phyloP scores from a whole-genome alignment of 2,113 vertebrate species.

The Clarias gariepinus region DNA sequence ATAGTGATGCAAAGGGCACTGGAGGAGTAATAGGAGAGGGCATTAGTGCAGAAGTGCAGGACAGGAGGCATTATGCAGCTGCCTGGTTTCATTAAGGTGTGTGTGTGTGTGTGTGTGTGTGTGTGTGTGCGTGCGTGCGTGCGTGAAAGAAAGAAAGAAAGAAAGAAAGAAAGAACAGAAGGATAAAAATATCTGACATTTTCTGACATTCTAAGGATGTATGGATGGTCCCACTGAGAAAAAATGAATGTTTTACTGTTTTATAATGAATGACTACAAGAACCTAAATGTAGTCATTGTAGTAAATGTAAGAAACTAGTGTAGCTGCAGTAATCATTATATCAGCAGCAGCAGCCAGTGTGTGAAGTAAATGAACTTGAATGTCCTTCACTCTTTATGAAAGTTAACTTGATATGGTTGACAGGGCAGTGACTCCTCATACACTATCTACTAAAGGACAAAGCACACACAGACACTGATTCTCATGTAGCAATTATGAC shows the following conservation, averaged over 20 bases:
- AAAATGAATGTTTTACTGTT: not conserved
- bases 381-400: not conserved
- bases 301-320: no score
- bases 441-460: conserved; percentile 1
- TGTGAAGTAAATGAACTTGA: not conserved
- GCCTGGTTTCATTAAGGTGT: conserved; percentile 66
- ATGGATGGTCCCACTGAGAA: not conserved
- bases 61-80: conserved; percentile 70
- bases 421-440: not conserved
- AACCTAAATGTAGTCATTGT: no score
- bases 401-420: not conserved
- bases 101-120: conserved; percentile 6
- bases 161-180: not conserved
- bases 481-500: not conserved
- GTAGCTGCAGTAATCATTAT: not conserved
- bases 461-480: not conserved
- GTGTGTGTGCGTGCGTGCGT: no score
- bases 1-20: not conserved
- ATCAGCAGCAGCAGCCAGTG: not conserved
- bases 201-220: not conserved
- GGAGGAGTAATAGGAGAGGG: not conserved
- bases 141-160: no score
- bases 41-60: conserved; percentile 44
- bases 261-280: not conserved
- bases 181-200: not conserved